Percentiles rank a stretch among this genome's conserved stretches.
These are phyloP conservation scores for Pinna nobilis DNA, from an alignment of 1,140 invertebrate species.

Conservation along the genomic window DNA sequence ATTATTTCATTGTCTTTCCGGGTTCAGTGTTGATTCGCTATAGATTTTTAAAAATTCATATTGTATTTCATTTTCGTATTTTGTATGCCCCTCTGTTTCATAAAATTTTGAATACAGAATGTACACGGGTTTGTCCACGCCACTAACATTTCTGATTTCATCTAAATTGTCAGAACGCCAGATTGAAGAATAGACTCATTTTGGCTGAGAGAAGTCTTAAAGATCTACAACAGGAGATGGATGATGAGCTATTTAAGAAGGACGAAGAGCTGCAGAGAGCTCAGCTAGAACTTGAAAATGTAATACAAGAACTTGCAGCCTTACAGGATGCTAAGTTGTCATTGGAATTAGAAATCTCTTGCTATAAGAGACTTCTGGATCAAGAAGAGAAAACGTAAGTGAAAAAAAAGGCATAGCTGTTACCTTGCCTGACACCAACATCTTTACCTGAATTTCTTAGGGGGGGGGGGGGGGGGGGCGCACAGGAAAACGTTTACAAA, in stretches of 20 bases:
- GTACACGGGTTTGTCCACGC: no score
- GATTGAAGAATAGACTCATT: conserved; percentile 15
- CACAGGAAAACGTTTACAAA: conserved; percentile 71
- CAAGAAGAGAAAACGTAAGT: conserved; percentile 67
- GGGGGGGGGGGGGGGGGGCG: conserved; percentile 59
- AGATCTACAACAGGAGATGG: conserved; percentile 65
- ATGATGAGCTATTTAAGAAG: conserved; percentile 40
- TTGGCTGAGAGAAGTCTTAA: conserved; percentile 54
- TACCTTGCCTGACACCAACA: background rate
- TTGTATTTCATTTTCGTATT: no score
- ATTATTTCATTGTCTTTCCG: no score
- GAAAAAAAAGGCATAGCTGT: background rate
- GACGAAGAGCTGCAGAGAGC: conserved; percentile 61
- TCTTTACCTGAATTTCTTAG: conserved; percentile 32
- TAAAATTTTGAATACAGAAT: no score
- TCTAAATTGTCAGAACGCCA: conserved; percentile 39
- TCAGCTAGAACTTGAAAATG: conserved; percentile 69
- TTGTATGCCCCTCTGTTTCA: no score
- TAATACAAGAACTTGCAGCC: conserved; percentile 74
- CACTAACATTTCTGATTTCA: no score
- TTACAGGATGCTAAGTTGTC: conserved; percentile 75
- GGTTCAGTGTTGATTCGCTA: no score
- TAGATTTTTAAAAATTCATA: no score
- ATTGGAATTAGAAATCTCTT: conserved; percentile 72
- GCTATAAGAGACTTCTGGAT: conserved; percentile 73